Conservation (phyloP, 2,888 invertebrate genomes). For the Tanypteryx hageni region DNA sequence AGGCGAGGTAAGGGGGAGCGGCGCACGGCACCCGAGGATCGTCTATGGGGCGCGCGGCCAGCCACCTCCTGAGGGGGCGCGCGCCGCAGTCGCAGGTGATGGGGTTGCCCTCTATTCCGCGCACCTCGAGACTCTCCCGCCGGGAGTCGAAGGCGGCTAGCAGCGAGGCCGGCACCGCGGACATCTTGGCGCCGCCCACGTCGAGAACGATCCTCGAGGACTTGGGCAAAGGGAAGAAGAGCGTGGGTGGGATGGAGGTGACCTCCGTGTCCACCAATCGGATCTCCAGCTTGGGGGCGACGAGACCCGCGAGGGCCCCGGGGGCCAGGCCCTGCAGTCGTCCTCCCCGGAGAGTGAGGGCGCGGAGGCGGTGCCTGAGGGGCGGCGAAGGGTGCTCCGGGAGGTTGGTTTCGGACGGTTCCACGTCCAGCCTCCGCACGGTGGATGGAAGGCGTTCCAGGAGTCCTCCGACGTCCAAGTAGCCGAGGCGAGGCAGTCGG, state of each 20-base stretch:
- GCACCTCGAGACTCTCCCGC: slow-evolving; percentile 84
- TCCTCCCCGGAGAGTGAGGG: slow-evolving; percentile 85
- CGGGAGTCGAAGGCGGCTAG: slow-evolving; percentile 89
- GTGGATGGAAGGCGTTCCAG: slow-evolving; percentile 83
- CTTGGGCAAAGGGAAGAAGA: slow-evolving; percentile 91
- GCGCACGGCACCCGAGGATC: slow-evolving; percentile 80
- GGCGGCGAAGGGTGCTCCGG: slow-evolving; percentile 88
- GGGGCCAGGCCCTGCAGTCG: slow-evolving; percentile 83
- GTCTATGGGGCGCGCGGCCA: slow-evolving; percentile 76
- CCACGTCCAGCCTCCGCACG: slow-evolving; percentile 87
- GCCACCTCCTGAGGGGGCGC: slow-evolving; percentile 87
- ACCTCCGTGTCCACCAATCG: slow-evolving; percentile 89
- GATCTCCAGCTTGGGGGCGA: slow-evolving; percentile 84
- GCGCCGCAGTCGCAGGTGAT: slow-evolving; percentile 92
- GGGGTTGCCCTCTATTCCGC: slow-evolving; percentile 87
- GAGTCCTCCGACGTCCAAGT: slow-evolving; percentile 77
- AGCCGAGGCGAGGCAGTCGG: slow-evolving; percentile 86
- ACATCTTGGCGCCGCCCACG: slow-evolving; percentile 86
- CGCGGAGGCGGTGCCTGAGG: slow-evolving; percentile 86
- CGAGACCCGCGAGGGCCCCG: slow-evolving; percentile 89
- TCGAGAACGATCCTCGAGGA: slow-evolving; percentile 89
- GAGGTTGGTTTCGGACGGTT: slow-evolving; percentile 89
- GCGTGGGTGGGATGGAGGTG: slow-evolving; percentile 85
- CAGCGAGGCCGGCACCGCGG: slow-evolving; percentile 86
- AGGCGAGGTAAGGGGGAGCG: slow-evolving; percentile 83